A percentile compares a stretch with the other conserved stretches of the same genome.
Conservation (phyloP, 2,113 vertebrate species). For the Anolis carolinensis region DNA sequence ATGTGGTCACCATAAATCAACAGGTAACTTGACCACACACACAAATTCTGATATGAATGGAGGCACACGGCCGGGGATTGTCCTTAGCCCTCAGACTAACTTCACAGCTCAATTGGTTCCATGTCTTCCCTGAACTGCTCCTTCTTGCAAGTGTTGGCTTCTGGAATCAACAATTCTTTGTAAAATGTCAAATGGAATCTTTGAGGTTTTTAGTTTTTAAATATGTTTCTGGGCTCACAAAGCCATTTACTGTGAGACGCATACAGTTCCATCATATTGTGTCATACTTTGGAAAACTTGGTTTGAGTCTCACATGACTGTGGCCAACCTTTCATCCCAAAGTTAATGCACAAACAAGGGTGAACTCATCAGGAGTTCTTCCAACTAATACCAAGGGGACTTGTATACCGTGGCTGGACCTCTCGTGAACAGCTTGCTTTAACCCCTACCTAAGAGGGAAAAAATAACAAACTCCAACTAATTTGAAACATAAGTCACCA, state of each 20-base stretch:
- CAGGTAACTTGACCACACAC: too few species aligned
- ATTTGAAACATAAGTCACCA: slow-evolving; percentile 71
- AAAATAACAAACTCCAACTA: slow-evolving; percentile 67
- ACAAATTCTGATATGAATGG: background rate
- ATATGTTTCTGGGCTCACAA: slow-evolving; percentile 66
- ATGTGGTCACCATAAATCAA: too few species aligned
- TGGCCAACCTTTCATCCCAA: slow-evolving; percentile 52
- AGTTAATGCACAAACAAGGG: slow-evolving; percentile 60
- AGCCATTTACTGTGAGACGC: slow-evolving; percentile 44
- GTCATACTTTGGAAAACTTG: slow-evolving; percentile 53
- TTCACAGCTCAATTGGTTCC: background rate
- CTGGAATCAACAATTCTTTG: slow-evolving; percentile 7
- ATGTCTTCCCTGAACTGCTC: background rate
- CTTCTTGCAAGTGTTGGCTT: slow-evolving; percentile 9
- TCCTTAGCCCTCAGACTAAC: background rate
- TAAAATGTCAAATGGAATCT: slow-evolving; percentile 68
- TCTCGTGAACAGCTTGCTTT: slow-evolving; percentile 55
- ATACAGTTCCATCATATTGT: slow-evolving; percentile 62
- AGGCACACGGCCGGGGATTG: background rate
- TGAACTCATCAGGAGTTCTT: slow-evolving; percentile 64
- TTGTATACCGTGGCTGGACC: slow-evolving; percentile 53
- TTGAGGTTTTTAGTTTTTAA: slow-evolving; percentile 63
- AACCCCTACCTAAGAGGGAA: slow-evolving; percentile 61
- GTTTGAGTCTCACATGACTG: slow-evolving; percentile 47
- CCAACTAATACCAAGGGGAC: slow-evolving; percentile 58